Evolutionary conservation across 2,888 invertebrate species (phyloP).

Genomic region (Agrochola circellaris): DNA sequence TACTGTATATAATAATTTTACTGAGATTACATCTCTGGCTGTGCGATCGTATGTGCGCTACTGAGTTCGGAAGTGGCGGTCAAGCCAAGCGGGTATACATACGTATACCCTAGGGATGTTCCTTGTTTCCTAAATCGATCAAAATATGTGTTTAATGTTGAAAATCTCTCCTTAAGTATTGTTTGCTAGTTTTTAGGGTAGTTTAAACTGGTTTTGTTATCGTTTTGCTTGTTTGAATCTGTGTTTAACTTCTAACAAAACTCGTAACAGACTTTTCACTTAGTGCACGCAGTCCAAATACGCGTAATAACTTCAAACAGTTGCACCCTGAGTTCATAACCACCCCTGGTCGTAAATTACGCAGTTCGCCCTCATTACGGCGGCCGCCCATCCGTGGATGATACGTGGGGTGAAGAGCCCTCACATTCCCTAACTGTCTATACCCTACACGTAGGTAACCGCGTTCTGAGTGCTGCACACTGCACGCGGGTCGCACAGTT

Average conservation of each 20-base stretch:
- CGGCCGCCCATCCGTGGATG: constrained; percentile 84
- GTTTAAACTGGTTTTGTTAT: background rate
- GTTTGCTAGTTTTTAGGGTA: background rate
- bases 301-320: constrained; percentile 89
- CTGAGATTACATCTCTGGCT: constrained; percentile 72
- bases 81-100: too few relatives aligned
- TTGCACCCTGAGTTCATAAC: constrained; percentile 81
- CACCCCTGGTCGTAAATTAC: constrained; percentile 84
- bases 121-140: constrained; percentile 10
- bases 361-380: constrained; percentile 88
- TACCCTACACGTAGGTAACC: constrained; percentile 68
- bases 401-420: constrained; percentile 79
- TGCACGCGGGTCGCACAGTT: constrained; percentile 65
- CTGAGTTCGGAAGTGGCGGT: constrained; percentile 60
- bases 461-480: constrained; percentile 73
- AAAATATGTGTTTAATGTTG: background rate
- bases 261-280: constrained; percentile 36
- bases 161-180: background rate
- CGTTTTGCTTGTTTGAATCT: constrained; percentile 7
- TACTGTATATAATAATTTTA: constrained; percentile 73
- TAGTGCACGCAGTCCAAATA: constrained; percentile 77
- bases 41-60: constrained; percentile 44
- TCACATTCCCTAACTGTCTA: constrained; percentile 72
- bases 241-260: constrained; percentile 13
- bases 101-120: constrained; percentile 25